Evolutionary conservation across 2,113 vertebrate genomes (phyloP).

Genomic region (Lanius collurio): DNA sequence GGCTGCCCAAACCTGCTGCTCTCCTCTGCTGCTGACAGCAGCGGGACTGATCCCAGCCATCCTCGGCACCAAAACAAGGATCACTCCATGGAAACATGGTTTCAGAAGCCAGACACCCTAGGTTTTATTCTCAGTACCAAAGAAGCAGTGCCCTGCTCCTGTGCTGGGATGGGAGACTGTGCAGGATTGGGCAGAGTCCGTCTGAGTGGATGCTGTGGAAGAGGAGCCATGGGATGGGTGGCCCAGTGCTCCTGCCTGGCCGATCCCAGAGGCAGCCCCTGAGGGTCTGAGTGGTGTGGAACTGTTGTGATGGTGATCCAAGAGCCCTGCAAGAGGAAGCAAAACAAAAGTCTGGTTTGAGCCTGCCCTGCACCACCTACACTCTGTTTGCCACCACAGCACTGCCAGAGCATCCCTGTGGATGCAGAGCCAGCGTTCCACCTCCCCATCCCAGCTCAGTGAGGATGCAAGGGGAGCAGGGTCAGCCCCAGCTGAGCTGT

Average conservation of each 20-base stretch:
- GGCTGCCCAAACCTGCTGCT: neutral
- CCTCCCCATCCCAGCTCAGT: accelerated
- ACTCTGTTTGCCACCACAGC: neutral
- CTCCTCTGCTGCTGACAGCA: neutral
- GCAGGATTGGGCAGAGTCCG: accelerated
- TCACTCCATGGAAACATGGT: accelerated
- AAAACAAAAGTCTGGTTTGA: neutral
- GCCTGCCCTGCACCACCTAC: too few relatives aligned
- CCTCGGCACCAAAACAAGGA: accelerated
- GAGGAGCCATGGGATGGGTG: accelerated
- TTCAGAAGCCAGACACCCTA: neutral
- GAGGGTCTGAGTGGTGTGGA: accelerated
- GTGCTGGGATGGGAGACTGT: accelerated
- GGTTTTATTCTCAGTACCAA: accelerated
- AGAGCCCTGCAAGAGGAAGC: neutral
- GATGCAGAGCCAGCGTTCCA: neutral
- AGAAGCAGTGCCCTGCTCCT: accelerated
- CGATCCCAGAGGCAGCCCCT: neutral
- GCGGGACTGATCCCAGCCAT: neutral
- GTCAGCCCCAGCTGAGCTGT: neutral
- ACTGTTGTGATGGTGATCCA: accelerated
- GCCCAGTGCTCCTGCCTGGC: neutral
- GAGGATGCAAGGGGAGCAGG: neutral
- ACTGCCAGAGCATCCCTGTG: neutral
- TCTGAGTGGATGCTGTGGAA: accelerated